Conservation (phyloP, 2,113 vertebrate genomes). For the Lepus americanus region DNA sequence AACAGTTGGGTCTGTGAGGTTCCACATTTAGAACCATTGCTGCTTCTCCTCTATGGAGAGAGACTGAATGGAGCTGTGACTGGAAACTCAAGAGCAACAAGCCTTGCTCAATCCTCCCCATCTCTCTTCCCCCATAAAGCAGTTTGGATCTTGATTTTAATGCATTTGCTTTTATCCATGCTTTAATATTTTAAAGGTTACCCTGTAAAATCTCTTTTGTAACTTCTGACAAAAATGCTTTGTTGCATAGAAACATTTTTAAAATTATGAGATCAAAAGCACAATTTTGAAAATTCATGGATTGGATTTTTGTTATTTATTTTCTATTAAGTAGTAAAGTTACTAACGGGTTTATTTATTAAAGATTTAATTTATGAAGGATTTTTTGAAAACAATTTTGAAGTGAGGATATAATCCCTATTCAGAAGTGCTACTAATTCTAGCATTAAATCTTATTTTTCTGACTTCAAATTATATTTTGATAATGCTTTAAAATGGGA, state of each 20-base stretch:
- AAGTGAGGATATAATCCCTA: not conserved
- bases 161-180: not conserved
- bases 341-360: not conserved
- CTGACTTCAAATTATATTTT: not conserved
- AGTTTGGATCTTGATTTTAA: not conserved
- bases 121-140: rapidly evolving
- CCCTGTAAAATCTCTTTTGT: not conserved
- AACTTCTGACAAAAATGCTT: not conserved
- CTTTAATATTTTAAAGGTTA: not conserved
- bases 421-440: not conserved
- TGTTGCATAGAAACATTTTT: not conserved
- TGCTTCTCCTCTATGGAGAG: not conserved
- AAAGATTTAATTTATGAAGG: not conserved
- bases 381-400: not conserved
- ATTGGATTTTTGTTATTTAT: not conserved
- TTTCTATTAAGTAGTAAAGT: not conserved
- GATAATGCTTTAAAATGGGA: not conserved
- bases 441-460: constrained; percentile 6
- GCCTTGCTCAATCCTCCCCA: not conserved
- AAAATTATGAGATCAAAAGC: not conserved
- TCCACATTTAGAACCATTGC: not conserved
- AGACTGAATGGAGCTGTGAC: rapidly evolving
- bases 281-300: not conserved
- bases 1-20: too few relatives aligned
- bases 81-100: not conserved